Conservation (phyloP, 2,797 vertebrate species). For the Labroides dimidiatus region DNA sequence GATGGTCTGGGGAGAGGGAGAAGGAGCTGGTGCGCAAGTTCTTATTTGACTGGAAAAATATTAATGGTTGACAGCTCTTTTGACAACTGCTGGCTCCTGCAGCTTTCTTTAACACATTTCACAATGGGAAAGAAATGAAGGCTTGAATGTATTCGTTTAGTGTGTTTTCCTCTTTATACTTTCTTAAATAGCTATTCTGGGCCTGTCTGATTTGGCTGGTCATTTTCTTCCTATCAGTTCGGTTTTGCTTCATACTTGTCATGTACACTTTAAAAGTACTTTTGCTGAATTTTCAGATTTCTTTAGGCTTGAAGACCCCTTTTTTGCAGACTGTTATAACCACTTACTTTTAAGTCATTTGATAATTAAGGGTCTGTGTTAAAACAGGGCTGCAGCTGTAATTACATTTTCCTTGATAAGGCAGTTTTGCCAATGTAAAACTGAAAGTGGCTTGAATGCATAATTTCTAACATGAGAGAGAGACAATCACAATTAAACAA, state of each 20-base stretch:
- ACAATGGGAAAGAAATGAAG: no score
- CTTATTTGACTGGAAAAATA: no score
- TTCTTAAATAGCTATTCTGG: no score
- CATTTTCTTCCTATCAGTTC: neutral
- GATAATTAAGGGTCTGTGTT: neutral
- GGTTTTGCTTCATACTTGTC: neutral
- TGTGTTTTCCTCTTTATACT: neutral
- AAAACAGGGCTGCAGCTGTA: conserved; percentile 9
- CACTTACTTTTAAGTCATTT: conserved; percentile 19
- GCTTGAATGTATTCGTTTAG: no score
- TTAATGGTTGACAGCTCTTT: no score
- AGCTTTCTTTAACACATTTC: no score
- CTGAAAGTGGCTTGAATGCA: conserved; percentile 28
- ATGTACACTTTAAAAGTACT: neutral
- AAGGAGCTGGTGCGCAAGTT: no score
- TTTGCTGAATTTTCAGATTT: conserved; percentile 4
- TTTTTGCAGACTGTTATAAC: conserved; percentile 4
- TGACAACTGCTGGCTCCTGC: no score
- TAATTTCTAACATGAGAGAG: conserved; percentile 18
- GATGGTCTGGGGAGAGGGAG: no score
- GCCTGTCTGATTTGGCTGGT: neutral
- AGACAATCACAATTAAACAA: conserved; percentile 15
- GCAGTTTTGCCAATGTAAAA: conserved; percentile 5
- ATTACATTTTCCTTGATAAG: conserved; percentile 29
- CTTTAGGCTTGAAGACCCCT: neutral